Conservation (phyloP, 2,113 vertebrate species). For the Abramis brama region DNA sequence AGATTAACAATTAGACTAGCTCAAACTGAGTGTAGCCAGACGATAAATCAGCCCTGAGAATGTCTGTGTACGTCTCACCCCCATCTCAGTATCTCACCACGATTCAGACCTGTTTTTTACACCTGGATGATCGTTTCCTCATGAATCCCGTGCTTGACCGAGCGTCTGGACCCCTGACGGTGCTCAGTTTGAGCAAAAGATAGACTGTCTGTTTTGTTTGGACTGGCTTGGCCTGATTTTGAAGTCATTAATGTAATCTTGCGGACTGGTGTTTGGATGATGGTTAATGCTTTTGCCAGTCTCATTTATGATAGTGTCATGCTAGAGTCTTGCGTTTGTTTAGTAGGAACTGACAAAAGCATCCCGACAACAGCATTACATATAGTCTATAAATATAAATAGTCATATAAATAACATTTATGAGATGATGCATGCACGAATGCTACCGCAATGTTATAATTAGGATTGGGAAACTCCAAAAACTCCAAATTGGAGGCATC, state of each 20-base stretch:
- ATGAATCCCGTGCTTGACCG: slow-evolving; percentile 22
- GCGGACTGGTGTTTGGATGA: slow-evolving; percentile 21
- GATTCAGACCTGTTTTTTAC: slow-evolving; percentile 32
- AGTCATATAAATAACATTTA: not conserved
- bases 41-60: slow-evolving; percentile 1
- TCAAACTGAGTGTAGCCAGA: slow-evolving; percentile 1
- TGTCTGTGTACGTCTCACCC: not conserved
- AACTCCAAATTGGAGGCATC: not conserved
- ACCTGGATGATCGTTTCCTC: slow-evolving; percentile 44
- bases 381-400: too few relatives aligned
- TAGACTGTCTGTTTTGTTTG: slow-evolving; percentile 50
- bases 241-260: slow-evolving; percentile 52
- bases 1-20: slow-evolving; percentile 4
- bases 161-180: slow-evolving; percentile 41
- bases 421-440: not conserved
- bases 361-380: not conserved
- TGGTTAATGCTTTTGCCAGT: not conserved
- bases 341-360: not conserved
- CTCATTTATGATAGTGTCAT: not conserved
- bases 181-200: slow-evolving; percentile 49
- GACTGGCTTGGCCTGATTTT: slow-evolving; percentile 39
- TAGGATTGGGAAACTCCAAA: not conserved
- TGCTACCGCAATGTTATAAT: not conserved
- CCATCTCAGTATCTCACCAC: slow-evolving; percentile 5
- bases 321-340: not conserved